Evolutionary conservation across 2,113 vertebrate genomes (phyloP), one percentile per base, ranked within the genome.

Genomic region (Condylura cristata): DNA sequence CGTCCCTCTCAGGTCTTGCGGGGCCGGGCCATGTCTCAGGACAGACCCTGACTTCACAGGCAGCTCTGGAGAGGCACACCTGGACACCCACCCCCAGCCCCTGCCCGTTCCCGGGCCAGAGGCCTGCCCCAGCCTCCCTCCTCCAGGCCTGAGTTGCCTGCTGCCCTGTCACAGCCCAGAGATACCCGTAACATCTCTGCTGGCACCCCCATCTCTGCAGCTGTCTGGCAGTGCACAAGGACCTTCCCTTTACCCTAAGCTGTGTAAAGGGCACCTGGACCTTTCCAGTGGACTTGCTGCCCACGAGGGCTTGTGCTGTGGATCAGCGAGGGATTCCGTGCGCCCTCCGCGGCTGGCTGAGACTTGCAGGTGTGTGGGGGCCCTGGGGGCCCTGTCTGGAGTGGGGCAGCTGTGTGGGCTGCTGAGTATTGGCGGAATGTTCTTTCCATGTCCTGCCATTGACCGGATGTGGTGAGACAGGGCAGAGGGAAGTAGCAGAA

Each of bases 301-400:
- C n/a, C n/a, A 0, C 0, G 5, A 34, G 4, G 11, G 68, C n/a
- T 22, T 63, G 63, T 70, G 92, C 46, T 6, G 51, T 60, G 9
- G n/a, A 51, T 14, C 5, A 1, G 81, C 24, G 0, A 0, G 0
- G 11, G 22, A 0, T 28, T 58, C 46, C 66, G 41, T 5, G 60
- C 12, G 20, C 0, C 1, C 48, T 26, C 74, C 3, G 9, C 24
- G 0, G n/a, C 34, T 7, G 13, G 44, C 16, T 8, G 48, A 20
- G 78, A 39, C 8, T 1, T 9, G 24, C 11, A 24, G 5, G 48
- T 68, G 66, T 2, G 17, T 8, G 44, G 87, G 68, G 13, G 26
- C 16, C 68, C 22, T 61, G 60, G 51, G 78, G 2, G 41, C 30
- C 34, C 75, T 16, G 0, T 10, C 14, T 51, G 1, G 68, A 78